Evolutionary conservation across 2,888 invertebrate species (phyloP), one percentile per base, ranked within the genome.

Genomic region (Ligdia adustata): DNA sequence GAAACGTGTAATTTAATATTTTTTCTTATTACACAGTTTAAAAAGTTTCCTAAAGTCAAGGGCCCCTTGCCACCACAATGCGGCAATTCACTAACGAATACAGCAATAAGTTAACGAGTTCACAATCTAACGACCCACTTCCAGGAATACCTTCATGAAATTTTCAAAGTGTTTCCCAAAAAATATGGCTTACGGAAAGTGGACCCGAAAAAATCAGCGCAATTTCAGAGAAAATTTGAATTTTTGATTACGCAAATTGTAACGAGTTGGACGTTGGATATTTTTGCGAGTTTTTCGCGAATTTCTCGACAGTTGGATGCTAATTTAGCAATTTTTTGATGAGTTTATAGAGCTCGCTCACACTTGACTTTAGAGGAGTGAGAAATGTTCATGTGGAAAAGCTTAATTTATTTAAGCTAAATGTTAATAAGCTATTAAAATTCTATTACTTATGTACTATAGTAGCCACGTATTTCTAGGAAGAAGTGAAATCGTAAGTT

Each of bases 171-270:
- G 56, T 55, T 65, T 60, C 35, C 31, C 33, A 57, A 67, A 57
- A 57, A 57, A 60, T 57, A 29, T 43, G 40, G 52, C 50, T 62
- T 50, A 48, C 48, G 43, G 38, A 56, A 55, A 47, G 53, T 34
- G 43, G 49, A 53, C 44, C 43, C 51, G 52, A 57, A 57, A 65
- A 71, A 78, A 72, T 72, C 73, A 61, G 64, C 60, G 69, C 72
- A 70, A 75, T 75, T 78, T 64, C 47, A 57, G 66, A 61, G 62
- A 54, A 47, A 66, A 80, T 82, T 80, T 79, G 69, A 79, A 82
- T 82, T 76, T 79, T 81, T 80, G 81, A 82, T 82, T 78, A 79
- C 78, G 59, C 62, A 69, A 69, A 67, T 67, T 57, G 66, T 73
- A 68, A 74, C 71, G 68, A 69, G 58, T 41, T 57, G 46, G 60